A percentile compares a stretch with the other conserved stretches of the same genome.
These are phyloP conservation scores for Ceuthmochares aereus DNA, from an alignment of 2,113 vertebrate species.

Conservation along the genomic window DNA sequence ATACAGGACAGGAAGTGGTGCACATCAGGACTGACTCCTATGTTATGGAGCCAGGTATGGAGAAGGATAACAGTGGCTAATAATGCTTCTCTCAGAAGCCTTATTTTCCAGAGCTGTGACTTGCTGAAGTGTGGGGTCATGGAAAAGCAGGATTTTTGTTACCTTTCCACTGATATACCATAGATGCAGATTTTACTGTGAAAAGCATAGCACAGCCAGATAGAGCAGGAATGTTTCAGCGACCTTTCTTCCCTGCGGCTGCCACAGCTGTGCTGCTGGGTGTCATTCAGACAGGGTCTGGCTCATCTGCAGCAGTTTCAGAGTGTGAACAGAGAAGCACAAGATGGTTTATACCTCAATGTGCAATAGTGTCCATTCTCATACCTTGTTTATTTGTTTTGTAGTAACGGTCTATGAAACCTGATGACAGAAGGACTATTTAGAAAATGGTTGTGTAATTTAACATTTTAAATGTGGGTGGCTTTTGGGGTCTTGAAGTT, in stretches of 20 bases:
- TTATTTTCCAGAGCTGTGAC: neutral
- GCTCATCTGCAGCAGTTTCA: neutral
- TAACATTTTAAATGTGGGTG: neutral
- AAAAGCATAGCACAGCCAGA: neutral
- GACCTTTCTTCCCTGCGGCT: neutral
- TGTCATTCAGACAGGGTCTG: fast-evolving
- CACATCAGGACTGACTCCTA: neutral
- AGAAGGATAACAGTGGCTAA: neutral
- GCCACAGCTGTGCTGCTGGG: neutral
- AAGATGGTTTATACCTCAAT: neutral
- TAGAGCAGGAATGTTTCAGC: neutral
- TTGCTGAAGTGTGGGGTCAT: neutral
- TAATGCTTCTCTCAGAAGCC: neutral
- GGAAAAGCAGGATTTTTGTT: neutral
- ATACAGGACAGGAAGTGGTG: fast-evolving
- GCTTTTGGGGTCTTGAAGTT: neutral
- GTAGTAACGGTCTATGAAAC: neutral
- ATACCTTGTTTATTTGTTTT: neutral
- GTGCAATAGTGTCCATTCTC: neutral
- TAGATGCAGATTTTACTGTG: fast-evolving
- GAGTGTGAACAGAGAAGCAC: neutral
- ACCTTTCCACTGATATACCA: neutral
- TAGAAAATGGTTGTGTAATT: neutral
- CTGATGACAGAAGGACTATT: neutral
- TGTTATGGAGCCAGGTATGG: fast-evolving